phyloP scores from a whole-genome alignment of 1,140 invertebrate species.

The Lethrus apterus region DNA sequence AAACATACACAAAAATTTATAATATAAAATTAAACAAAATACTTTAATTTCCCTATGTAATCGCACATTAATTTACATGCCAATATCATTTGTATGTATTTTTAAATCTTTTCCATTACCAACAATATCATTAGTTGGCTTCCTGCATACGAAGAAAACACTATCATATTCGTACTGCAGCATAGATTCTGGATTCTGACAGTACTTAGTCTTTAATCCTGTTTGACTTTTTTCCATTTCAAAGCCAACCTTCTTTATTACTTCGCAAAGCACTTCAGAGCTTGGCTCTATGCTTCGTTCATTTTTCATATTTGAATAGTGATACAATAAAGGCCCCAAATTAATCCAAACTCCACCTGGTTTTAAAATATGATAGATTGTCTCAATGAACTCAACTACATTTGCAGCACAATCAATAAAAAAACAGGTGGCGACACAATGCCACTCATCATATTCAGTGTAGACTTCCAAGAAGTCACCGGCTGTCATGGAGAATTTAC shows the following conservation, averaged over 20 bases:
- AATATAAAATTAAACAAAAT: too few relatives aligned
- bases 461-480: constrained; percentile 85
- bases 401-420: constrained; percentile 98
- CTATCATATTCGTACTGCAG: constrained; percentile 82
- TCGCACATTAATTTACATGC: too few relatives aligned
- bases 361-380: constrained; percentile 85
- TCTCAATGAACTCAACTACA: constrained; percentile 90
- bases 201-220: constrained; percentile 76
- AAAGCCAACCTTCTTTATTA: constrained; percentile 85
- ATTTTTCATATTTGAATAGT: constrained; percentile 76
- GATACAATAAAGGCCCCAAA: constrained; percentile 89
- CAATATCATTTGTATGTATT: too few relatives aligned
- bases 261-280: constrained; percentile 74
- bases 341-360: constrained; percentile 86
- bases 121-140: too few relatives aligned
- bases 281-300: constrained; percentile 93
- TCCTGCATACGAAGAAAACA: constrained; percentile 82
- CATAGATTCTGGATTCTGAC: constrained; percentile 92
- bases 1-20: too few relatives aligned
- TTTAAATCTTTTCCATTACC: too few relatives aligned
- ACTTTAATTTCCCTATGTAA: too few relatives aligned
- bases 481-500: constrained; percentile 90
- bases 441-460: constrained; percentile 61
- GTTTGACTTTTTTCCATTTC: constrained; percentile 65
- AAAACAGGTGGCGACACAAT: constrained; percentile 94